Conservation (phyloP, 2,113 vertebrate species). For the Notarius lentiginosus region DNA sequence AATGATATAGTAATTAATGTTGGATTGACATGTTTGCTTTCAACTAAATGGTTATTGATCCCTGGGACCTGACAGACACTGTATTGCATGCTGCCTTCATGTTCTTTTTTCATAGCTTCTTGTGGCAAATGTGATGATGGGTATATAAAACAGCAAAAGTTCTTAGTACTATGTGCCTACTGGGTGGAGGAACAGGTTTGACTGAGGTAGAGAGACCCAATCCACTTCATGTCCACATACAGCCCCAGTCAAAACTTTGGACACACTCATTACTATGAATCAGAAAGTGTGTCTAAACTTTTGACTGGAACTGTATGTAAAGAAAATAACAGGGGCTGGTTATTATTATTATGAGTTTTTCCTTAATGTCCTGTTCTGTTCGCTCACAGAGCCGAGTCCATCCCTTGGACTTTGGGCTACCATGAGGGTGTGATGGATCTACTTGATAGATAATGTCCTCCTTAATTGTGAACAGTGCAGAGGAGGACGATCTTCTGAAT, state of each 20-base stretch:
- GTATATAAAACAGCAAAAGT: constrained; percentile 56
- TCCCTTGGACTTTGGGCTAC: too few species aligned
- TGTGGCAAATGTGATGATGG: constrained; percentile 67
- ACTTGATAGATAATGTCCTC: too few species aligned
- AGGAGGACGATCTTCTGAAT: too few species aligned
- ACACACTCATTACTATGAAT: too few species aligned
- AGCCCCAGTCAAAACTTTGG: too few species aligned
- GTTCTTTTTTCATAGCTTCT: constrained; percentile 16
- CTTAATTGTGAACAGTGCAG: too few species aligned
- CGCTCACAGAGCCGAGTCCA: too few species aligned
- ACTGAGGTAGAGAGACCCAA: not conserved
- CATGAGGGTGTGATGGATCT: too few species aligned
- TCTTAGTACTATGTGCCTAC: constrained; percentile 50
- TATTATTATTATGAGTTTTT: too few species aligned
- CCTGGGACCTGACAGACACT: constrained; percentile 12
- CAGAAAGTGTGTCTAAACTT: not conserved
- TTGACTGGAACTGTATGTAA: not conserved
- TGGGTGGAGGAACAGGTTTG: constrained; percentile 8
- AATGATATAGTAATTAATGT: constrained; percentile 58
- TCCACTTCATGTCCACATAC: not conserved
- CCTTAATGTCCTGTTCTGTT: too few species aligned
- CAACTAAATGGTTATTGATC: constrained; percentile 63
- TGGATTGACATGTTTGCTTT: constrained; percentile 58
- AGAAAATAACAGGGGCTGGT: not conserved
- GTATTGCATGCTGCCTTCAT: not conserved